phyloP scores from a whole-genome alignment of 1,140 invertebrate genomes.

The Drosophila lacertosa region DNA sequence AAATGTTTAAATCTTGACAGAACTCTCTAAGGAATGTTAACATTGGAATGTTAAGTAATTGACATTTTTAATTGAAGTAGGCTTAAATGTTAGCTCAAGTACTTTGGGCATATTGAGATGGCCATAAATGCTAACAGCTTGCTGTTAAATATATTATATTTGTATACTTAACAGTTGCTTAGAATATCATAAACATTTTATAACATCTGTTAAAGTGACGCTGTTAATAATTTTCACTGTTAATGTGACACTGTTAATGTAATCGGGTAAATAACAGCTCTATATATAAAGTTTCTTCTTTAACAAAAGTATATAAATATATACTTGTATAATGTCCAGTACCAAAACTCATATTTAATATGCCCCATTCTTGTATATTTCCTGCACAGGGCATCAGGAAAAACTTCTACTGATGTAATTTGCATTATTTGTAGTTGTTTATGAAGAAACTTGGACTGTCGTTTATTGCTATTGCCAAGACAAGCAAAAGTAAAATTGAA shows the following conservation, averaged over 20 bases:
- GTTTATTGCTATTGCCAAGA: constrained; percentile 16
- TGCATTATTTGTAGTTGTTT: constrained; percentile 44
- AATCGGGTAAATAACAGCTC: too few species aligned
- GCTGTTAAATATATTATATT: too few species aligned
- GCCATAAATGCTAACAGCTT: too few species aligned
- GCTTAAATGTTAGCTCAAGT: too few species aligned
- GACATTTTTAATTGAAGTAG: neutral
- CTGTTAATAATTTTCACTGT: neutral
- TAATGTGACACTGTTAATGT: too few species aligned
- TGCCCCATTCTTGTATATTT: neutral
- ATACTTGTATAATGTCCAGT: too few species aligned
- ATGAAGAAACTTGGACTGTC: constrained; percentile 22
- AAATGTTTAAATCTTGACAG: neutral
- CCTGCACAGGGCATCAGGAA: neutral
- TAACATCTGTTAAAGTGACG: neutral
- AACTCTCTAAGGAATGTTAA: neutral
- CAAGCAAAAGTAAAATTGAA: constrained; percentile 12
- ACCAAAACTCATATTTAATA: neutral
- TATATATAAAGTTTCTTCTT: too few species aligned
- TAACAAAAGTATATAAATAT: too few species aligned
- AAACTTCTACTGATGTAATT: constrained; percentile 8
- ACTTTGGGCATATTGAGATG: too few species aligned
- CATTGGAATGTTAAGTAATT: neutral
- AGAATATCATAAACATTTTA: too few species aligned
- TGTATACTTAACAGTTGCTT: too few species aligned